Base-by-base conservation (phyloP, 2,113 vertebrate genomes). In the Sebastes schlegelii region DNA sequence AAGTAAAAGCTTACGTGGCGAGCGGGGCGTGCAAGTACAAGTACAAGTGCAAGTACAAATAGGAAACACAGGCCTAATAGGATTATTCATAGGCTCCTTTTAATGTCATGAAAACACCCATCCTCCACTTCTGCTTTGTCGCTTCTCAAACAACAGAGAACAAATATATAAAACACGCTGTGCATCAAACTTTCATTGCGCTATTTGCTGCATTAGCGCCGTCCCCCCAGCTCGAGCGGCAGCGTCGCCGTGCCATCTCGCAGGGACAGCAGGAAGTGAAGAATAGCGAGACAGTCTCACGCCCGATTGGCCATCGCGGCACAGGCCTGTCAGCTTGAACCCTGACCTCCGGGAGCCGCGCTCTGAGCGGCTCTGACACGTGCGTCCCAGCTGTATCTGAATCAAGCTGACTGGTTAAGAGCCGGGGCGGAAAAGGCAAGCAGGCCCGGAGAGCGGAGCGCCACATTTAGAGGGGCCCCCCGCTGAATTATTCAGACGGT, bases 401-500 rank as follows among this genome's bases (percentile, higher is more conserved):
- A 81, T 92, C 89, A 62, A 90, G 90, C 89, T 93, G 93, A 93
- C 92, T 94, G 86, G 79, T 92, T 94, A 94, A 94, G 93, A 94
- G 92, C 92, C 67, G 9, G 84, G 68, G 92, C 89, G 92, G 91
- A 77, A 77, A 88, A 14, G 75, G 64, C 75, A 8, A 86, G 77
- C 66, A 2, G 87, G 88, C 71, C 81, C 83, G 73, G 84, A 84
- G 86, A 88, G 88, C 87, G 2, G 16, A 61, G 89, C 87, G 34
- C 80, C 86, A 84, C 92, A 93, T 91, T 93, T 92, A 92, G 86
- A 91, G 91, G 86, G 89, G 86, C 77, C 91, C 86, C 79, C 75
- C 19, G 82, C 87, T 94, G 89, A 94, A 94, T 94, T 91, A 94
- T 94, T 94, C 92, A 94, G 89, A 93, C 90, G 87, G 90, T 89